A percentile compares a stretch with the other conserved stretches of the same genome.
These are phyloP conservation scores for Tetramorium bicarinatum DNA, from an alignment of 2,888 invertebrate genomes.

Conservation along the genomic window DNA sequence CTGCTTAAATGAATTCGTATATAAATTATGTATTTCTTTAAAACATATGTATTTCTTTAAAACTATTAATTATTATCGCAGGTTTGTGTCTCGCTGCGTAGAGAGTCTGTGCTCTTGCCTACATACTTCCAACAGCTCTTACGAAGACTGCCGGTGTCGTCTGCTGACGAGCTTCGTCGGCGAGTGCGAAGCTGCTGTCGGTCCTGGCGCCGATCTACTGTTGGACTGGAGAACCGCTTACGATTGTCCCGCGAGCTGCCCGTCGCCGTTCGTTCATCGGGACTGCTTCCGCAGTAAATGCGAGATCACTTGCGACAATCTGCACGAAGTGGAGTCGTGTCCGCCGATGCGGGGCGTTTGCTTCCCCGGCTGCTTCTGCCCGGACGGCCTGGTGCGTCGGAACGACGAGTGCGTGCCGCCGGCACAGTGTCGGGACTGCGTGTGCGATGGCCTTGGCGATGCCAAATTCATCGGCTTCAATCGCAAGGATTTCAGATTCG, in stretches of 20 bases:
- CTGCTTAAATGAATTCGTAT: too few relatives aligned
- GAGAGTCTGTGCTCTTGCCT: slow-evolving; percentile 93
- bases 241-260: slow-evolving; percentile 92
- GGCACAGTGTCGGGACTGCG: slow-evolving; percentile 92
- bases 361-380: slow-evolving; percentile 95
- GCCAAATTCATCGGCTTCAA: slow-evolving; percentile 95
- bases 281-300: slow-evolving; percentile 92
- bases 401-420: slow-evolving; percentile 91
- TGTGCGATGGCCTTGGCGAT: slow-evolving; percentile 91
- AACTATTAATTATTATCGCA: neutral
- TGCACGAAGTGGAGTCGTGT: slow-evolving; percentile 88
- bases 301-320: slow-evolving; percentile 91
- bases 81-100: slow-evolving; percentile 91
- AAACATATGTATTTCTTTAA: neutral
- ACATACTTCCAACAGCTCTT: slow-evolving; percentile 83
- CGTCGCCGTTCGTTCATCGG: slow-evolving; percentile 92
- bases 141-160: slow-evolving; percentile 90
- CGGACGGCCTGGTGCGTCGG: slow-evolving; percentile 90
- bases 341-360: slow-evolving; percentile 90
- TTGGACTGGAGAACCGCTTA: slow-evolving; percentile 91
- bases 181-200: slow-evolving; percentile 90
- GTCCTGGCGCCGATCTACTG: slow-evolving; percentile 89
- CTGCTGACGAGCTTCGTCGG: slow-evolving; percentile 91
- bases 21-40: neutral
- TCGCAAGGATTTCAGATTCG: slow-evolving; percentile 92